These are phyloP conservation scores for Hyposoter didymator DNA, from an alignment of 2,888 invertebrate genomes.

Conservation along the genomic window DNA sequence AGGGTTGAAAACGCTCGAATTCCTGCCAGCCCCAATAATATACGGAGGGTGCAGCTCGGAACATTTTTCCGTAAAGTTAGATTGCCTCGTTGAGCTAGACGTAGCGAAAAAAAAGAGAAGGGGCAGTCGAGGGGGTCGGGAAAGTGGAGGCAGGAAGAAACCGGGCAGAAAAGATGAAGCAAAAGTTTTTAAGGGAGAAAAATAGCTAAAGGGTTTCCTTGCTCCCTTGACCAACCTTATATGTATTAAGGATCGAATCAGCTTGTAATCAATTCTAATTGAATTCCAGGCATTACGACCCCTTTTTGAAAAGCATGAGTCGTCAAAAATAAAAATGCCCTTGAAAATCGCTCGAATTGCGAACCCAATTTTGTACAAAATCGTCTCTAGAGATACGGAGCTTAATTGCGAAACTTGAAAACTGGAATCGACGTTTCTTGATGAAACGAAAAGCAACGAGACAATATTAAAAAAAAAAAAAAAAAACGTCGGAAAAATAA, in stretches of 20 bases:
- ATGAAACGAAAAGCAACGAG: not conserved
- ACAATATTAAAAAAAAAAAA: not conserved
- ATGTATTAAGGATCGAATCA: slow-evolving; percentile 28
- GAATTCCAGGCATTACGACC: slow-evolving; percentile 30
- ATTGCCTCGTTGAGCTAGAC: slow-evolving; percentile 64
- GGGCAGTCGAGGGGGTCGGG: not conserved
- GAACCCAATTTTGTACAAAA: not conserved
- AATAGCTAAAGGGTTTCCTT: slow-evolving; percentile 52
- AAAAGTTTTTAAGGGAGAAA: slow-evolving; percentile 67
- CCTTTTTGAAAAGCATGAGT: not conserved
- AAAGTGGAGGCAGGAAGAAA: slow-evolving; percentile 7
- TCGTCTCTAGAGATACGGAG: not conserved
- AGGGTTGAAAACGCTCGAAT: slow-evolving; percentile 2
- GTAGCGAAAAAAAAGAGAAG: not conserved
- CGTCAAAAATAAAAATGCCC: not conserved
- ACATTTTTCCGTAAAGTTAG: slow-evolving; percentile 68
- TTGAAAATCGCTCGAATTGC: not conserved
- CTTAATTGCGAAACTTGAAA: not conserved
- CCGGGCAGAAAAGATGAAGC: not conserved
- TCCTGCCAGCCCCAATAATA: slow-evolving; percentile 57
- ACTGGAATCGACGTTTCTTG: not conserved
- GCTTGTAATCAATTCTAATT: slow-evolving; percentile 53
- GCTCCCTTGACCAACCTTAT: slow-evolving; percentile 54
- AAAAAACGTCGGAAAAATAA: not conserved
- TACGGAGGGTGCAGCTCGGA: slow-evolving; percentile 45